Base-by-base conservation (phyloP, 2,888 invertebrate genomes). In the Thalpophila matura region DNA sequence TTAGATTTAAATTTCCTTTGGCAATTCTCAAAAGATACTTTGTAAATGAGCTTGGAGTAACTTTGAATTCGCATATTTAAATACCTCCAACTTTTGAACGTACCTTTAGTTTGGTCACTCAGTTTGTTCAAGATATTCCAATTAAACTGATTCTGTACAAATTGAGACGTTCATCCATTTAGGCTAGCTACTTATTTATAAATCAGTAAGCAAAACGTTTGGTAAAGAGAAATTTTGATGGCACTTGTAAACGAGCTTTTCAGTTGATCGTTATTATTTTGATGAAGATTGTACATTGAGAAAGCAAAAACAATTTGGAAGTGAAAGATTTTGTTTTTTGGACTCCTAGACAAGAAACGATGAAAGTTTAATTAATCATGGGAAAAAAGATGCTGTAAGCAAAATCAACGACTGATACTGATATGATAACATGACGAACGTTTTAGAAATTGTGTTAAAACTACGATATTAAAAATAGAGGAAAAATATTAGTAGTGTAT, bases 1-100 rank as follows among this genome's bases (percentile, higher is more conserved):
- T 84, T 82, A 89, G 89, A 91, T 91, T 90, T 85, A 81, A 89
- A 85, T 87, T 85, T 85, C 84, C 81, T 83, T 76, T 72, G 77
- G 68, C 59, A 71, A 74, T 76, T 71, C 56, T 57, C 65, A 64
- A 64, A 74, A 78, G 65, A 66, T 68, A 68, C 73, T 66, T 62
- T 45, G 56, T 75, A 74, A 81, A 80, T 82, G 77, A 79, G 70
- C 77, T 71, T 65, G 70, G 77, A 74, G 61, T 60, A 60, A 62
- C 42, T 71, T 54, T 27, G 40, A 47, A 47, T 65, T 71, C 42
- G 43, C 16, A 43, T 51, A 60, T 68, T 62, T 54, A 65, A 61
- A 49, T 64, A 55, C 49, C 38, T 33, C 54, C 45, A 58, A 58
- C 47, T 66, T 66, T 54, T 16, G 20, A 26, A 61, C 43, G 29